Conservation (phyloP, 2,797 vertebrate species). For the Gadopsis bispinosus region DNA sequence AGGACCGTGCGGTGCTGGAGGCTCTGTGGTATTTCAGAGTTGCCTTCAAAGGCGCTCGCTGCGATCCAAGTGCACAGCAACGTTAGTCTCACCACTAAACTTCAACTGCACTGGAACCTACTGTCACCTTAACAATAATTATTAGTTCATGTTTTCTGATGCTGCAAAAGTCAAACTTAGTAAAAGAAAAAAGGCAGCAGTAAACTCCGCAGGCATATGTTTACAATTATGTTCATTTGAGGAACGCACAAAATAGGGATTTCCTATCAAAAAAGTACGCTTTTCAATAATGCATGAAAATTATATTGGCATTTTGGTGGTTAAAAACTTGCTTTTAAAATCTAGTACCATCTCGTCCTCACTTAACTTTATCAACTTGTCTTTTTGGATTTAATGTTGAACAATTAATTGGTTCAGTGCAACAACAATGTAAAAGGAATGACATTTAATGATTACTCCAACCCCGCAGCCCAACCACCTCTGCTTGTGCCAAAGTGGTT, state of each 20-base stretch:
- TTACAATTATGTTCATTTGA: slow-evolving; percentile 11
- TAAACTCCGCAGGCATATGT: background rate
- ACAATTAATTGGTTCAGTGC: slow-evolving; percentile 43
- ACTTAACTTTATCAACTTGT: slow-evolving; percentile 22
- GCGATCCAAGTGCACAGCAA: slow-evolving; percentile 30
- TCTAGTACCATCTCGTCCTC: background rate
- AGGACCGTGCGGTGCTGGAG: slow-evolving; percentile 37
- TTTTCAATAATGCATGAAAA: background rate
- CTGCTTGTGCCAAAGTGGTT: slow-evolving; percentile 70
- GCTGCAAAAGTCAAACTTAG: background rate
- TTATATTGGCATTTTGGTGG: background rate
- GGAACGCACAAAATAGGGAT: background rate
- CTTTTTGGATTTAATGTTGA: slow-evolving; percentile 30
- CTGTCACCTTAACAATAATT: slow-evolving; percentile 3
- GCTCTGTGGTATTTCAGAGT: slow-evolving; percentile 86
- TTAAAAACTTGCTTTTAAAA: background rate
- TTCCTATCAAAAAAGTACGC: background rate
- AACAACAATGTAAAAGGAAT: slow-evolving; percentile 58
- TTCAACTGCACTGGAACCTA: background rate
- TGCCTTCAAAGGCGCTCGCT: slow-evolving; percentile 75
- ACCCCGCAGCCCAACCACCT: slow-evolving; percentile 51
- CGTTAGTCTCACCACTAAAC: background rate
- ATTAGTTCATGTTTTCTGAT: background rate
- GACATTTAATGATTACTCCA: slow-evolving; percentile 54
- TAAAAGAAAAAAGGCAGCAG: background rate